Conservation (phyloP, 2,797 vertebrate genomes). For the Emys orbicularis region DNA sequence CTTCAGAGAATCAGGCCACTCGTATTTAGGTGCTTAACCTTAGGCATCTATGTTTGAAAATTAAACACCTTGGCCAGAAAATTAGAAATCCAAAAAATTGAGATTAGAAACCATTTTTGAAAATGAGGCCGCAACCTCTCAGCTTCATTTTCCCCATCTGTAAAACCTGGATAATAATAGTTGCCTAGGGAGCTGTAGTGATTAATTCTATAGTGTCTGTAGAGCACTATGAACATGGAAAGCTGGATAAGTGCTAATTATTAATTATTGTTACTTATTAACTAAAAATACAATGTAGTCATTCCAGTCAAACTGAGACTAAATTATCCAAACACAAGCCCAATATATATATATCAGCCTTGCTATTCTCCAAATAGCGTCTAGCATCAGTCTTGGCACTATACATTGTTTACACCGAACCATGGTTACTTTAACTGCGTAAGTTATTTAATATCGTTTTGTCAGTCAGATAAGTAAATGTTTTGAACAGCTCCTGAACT, state of each 20-base stretch:
- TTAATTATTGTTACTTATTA: conserved; percentile 58
- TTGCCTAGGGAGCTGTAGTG: neutral
- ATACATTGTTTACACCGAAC: conserved; percentile 66
- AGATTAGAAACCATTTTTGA: neutral
- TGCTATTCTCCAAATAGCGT: conserved; percentile 26
- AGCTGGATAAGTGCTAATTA: accelerated
- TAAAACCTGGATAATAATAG: neutral
- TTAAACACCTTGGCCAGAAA: neutral
- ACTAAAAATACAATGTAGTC: conserved; percentile 31
- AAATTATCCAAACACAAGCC: conserved; percentile 22
- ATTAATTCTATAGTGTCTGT: neutral
- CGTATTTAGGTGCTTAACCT: neutral
- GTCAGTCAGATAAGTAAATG: conserved; percentile 68
- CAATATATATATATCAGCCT: conserved; percentile 21
- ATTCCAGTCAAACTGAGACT: neutral
- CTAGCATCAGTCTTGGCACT: conserved; percentile 50
- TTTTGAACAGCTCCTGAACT: conserved; percentile 34
- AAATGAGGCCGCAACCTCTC: neutral
- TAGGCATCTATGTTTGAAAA: neutral
- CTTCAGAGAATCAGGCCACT: neutral
- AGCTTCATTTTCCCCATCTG: neutral
- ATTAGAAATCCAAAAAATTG: neutral
- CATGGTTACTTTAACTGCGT: conserved; percentile 55
- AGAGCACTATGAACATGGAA: neutral
- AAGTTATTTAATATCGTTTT: conserved; percentile 53